Conservation (phyloP, 2,113 vertebrate species). For the Elgaria multicarinata region DNA sequence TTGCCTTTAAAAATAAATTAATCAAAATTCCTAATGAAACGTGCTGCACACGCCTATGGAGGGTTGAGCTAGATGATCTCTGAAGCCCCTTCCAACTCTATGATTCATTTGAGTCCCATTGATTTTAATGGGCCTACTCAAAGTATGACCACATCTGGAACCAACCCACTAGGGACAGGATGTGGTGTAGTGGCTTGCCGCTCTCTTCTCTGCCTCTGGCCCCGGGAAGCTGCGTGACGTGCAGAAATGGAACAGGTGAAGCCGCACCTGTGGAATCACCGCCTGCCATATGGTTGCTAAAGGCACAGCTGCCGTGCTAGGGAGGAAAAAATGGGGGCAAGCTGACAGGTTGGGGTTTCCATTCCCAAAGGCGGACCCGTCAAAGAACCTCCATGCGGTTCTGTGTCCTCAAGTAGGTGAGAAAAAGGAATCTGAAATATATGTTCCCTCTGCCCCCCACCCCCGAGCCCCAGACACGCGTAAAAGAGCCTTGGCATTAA, state of each 20-base stretch:
- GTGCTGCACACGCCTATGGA: too few species aligned
- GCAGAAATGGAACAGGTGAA: background rate
- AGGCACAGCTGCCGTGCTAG: too few species aligned
- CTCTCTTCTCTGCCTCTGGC: background rate
- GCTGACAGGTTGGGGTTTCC: background rate
- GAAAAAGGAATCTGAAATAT: background rate
- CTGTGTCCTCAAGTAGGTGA: background rate
- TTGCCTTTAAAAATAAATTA: too few species aligned
- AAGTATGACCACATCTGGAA: background rate
- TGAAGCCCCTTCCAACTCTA: too few species aligned
- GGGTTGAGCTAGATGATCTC: too few species aligned
- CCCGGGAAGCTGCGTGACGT: background rate
- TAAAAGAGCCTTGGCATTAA: background rate
- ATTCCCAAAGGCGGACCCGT: background rate
- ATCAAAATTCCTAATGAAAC: too few species aligned
- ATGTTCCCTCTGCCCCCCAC: background rate
- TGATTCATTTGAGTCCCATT: too few species aligned
- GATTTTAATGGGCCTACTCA: too few species aligned
- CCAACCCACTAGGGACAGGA: background rate
- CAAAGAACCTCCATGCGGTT: background rate
- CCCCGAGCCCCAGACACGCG: background rate
- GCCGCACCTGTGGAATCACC: background rate
- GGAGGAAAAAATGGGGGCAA: background rate
- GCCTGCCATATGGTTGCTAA: background rate
- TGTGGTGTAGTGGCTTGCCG: background rate